phyloP scores from a whole-genome alignment of 2,888 invertebrate genomes.

The Aleiodes alternator region DNA sequence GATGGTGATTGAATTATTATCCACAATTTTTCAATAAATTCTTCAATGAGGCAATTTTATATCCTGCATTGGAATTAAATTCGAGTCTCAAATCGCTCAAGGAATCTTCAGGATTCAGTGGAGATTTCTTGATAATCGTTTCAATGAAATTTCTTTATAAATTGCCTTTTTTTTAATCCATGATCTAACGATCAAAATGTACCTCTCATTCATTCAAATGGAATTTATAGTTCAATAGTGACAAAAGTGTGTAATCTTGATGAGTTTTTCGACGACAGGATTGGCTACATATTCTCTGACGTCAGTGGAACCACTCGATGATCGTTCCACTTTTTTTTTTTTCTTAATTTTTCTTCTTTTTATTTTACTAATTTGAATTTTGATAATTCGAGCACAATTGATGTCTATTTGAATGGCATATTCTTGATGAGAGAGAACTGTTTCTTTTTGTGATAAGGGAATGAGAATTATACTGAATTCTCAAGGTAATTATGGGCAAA shows the following conservation, averaged over 20 bases:
- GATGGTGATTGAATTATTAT: slow-evolving; percentile 21
- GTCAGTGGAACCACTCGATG: slow-evolving; percentile 41
- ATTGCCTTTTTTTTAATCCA: not conserved
- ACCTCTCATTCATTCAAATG: not conserved
- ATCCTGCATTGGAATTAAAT: not conserved
- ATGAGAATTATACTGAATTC: not conserved
- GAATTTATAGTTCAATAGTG: slow-evolving; percentile 2
- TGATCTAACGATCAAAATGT: not conserved
- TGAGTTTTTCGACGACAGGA: slow-evolving; percentile 37
- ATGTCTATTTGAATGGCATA: not conserved
- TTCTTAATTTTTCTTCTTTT: not conserved
- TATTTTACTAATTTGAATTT: slow-evolving; percentile 19
- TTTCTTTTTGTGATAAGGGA: not conserved
- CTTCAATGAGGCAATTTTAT: not conserved
- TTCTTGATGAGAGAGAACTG: not conserved
- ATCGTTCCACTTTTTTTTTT: slow-evolving; percentile 21
- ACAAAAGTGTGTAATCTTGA: slow-evolving; percentile 33
- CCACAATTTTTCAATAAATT: slow-evolving; percentile 1
- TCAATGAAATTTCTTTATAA: not conserved
- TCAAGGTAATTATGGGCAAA: too few species aligned
- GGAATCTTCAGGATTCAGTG: too few species aligned
- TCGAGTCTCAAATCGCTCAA: not conserved
- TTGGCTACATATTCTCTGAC: slow-evolving; percentile 43
- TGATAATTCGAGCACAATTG: not conserved
- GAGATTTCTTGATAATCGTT: too few species aligned